Base-by-base conservation (phyloP, 1,140 invertebrate genomes). In the Mylabris phalerata region DNA sequence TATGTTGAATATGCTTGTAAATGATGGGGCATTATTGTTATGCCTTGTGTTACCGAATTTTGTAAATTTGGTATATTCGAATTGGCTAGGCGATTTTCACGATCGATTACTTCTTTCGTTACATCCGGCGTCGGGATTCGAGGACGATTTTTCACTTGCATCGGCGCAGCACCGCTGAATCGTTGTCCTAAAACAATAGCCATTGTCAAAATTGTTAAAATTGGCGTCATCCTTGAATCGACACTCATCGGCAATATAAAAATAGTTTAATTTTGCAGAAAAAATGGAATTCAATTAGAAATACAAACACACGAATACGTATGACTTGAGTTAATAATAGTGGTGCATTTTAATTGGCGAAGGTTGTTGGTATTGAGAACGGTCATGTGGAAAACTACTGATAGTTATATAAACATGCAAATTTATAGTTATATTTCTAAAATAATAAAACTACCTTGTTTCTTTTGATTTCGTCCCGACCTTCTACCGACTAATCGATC, bases 111-210 rank as follows among this genome's bases (percentile, higher is more conserved):
- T 71, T 90, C 88, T 72, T 89, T 90, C 9, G 87, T 84, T 1
- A 90, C 88, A 70, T 92, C 90, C 0, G 90, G 90, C 2, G 90
- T 92, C 26, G 90, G 90, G 54, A 93, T 91, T 44, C 90, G 79
- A 1, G 90, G 89, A 47, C 89, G 80, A 63, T 87, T 87, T 67
- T 86, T 86, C 51, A 89, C 74, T 9, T 83, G 80, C 55, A 82
- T 78, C 11, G 84, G 82, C 3, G 84, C 78, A 43, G 81, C 62
- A 40, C 65, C 63, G 3, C 27, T 55, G 2, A 55, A 39, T 55
- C 27, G 44, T 39, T 42, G 38, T 38, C 52, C 52, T 55, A 10
- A 50, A 38, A 9, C 38, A 50, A 50, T 38, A 4, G 13, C 19
- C 9, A 19, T 24, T 47, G n/a, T 11, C 4, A 32, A 32, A 32